A percentile compares a stretch with the other conserved stretches of the same genome.
Conservation (phyloP, 2,797 vertebrate species). For the Knipowitschia caucasica region DNA sequence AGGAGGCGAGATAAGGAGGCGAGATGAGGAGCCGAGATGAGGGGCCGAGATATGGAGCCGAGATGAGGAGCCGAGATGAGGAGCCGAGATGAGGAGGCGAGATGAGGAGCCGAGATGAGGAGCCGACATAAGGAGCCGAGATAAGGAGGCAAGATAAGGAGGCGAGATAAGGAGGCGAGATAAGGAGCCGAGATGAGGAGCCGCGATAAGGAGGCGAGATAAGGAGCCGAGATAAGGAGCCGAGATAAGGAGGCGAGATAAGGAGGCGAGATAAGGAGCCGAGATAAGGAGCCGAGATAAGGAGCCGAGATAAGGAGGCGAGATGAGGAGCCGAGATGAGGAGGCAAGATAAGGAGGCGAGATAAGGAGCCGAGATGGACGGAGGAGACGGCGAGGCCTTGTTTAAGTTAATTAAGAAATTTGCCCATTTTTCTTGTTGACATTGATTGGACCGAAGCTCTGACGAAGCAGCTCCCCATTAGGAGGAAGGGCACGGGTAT, state of each 20-base stretch:
- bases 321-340: slow-evolving; percentile 11
- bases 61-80: neutral
- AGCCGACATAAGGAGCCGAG: slow-evolving; percentile 12
- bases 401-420: slow-evolving; percentile 48
- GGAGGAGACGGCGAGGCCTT: slow-evolving; percentile 17
- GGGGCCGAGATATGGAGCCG: slow-evolving; percentile 1
- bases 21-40: neutral
- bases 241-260: slow-evolving; percentile 17
- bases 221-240: neutral
- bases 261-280: neutral
- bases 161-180: slow-evolving; percentile 12
- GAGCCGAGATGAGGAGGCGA: slow-evolving; percentile 13
- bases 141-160: neutral
- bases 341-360: neutral
- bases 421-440: slow-evolving; percentile 20
- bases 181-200: neutral
- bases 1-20: slow-evolving; percentile 9
- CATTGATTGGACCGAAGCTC: slow-evolving; percentile 39
- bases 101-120: neutral
- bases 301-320: neutral
- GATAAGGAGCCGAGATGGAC: neutral
- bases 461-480: slow-evolving; percentile 52
- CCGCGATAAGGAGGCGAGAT: slow-evolving; percentile 12
- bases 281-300: neutral
- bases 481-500: slow-evolving; percentile 47